Conservation (phyloP, 2,888 invertebrate genomes). For the Nomada goodeniana region DNA sequence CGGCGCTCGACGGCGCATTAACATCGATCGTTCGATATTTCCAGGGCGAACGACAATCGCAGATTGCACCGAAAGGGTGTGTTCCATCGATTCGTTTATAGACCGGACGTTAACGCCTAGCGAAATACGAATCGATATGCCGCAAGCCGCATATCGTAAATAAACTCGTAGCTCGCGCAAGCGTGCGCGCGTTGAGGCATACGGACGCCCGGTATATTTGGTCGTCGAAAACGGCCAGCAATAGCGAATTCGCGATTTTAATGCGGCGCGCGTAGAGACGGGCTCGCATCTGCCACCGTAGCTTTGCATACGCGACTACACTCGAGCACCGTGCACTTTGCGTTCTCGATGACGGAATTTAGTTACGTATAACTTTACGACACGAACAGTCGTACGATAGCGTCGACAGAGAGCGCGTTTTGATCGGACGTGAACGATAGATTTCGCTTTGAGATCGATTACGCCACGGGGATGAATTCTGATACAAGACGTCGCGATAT, state of each 20-base stretch:
- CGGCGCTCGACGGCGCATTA: neutral
- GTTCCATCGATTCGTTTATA: slow-evolving; percentile 57
- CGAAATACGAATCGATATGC: slow-evolving; percentile 62
- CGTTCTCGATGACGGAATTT: slow-evolving; percentile 1
- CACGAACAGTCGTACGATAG: too few relatives aligned
- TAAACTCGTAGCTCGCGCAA: slow-evolving; percentile 52
- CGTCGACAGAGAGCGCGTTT: neutral
- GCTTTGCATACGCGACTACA: slow-evolving; percentile 8
- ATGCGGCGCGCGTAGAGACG: slow-evolving; percentile 24
- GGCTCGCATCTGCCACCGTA: neutral
- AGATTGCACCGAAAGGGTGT: slow-evolving; percentile 39
- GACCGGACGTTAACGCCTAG: slow-evolving; percentile 55
- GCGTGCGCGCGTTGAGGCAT: slow-evolving; percentile 22
- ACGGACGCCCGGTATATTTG: slow-evolving; percentile 24
- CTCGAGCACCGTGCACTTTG: neutral
- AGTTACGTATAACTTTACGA: too few relatives aligned
- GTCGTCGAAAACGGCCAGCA: slow-evolving; percentile 51
- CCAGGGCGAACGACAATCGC: slow-evolving; percentile 37
- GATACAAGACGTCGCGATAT: too few relatives aligned
- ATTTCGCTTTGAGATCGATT: neutral
- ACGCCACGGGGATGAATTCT: neutral
- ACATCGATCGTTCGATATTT: slow-evolving; percentile 27
- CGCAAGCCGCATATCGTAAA: slow-evolving; percentile 69
- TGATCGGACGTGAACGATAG: neutral
- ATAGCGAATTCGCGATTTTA: slow-evolving; percentile 62